Conservation (phyloP, 2,113 vertebrate genomes). For the Phocoena phocoena region DNA sequence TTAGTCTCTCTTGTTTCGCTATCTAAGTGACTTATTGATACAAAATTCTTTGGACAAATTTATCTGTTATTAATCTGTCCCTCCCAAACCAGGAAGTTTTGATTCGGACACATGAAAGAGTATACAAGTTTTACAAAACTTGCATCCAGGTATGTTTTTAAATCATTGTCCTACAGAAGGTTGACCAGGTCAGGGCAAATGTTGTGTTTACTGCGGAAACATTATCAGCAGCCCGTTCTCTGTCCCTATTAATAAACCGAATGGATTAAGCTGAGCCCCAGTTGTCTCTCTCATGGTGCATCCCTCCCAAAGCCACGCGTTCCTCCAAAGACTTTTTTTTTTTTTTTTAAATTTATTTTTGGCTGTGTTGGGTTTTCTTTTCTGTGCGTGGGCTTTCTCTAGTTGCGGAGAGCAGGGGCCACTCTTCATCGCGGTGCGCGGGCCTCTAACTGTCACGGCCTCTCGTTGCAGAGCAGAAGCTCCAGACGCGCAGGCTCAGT, state of each 20-base stretch:
- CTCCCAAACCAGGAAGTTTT: background rate
- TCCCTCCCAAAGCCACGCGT: background rate
- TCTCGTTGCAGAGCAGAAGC: too few species aligned
- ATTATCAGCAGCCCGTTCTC: background rate
- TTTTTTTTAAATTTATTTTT: too few species aligned
- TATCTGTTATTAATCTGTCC: background rate
- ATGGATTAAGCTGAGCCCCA: background rate
- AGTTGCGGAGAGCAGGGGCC: too few species aligned
- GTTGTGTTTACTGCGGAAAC: background rate
- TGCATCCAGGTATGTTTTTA: background rate
- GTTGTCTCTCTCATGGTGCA: rapidly evolving
- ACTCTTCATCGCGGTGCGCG: too few species aligned
- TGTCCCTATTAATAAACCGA: background rate
- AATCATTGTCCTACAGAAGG: background rate
- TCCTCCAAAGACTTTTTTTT: background rate
- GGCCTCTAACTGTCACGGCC: too few species aligned
- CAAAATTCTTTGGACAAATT: slow-evolving; percentile 27
- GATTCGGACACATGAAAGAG: background rate
- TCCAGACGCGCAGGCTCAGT: too few species aligned
- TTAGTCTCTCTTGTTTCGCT: background rate
- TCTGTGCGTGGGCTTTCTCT: too few species aligned
- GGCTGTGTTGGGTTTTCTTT: too few species aligned
- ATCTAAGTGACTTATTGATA: slow-evolving; percentile 15
- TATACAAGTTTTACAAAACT: background rate
- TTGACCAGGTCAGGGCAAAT: background rate